Evolutionary conservation across 2,797 vertebrate genomes (phyloP).

Genomic region (Potorous gilbertii): DNA sequence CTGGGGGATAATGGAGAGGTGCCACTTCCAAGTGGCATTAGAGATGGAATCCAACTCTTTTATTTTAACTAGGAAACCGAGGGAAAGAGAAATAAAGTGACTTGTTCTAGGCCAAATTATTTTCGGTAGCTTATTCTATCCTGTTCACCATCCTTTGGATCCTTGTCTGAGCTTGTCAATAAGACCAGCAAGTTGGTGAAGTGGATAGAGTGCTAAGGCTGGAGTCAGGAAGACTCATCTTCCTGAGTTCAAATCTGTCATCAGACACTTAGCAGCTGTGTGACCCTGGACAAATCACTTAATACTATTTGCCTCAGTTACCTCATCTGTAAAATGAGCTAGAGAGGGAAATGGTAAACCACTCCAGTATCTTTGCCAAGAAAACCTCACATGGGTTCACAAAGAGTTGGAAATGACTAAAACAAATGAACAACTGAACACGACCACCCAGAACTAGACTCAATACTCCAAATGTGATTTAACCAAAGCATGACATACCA

Average conservation of each 20-base stretch:
- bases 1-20: not conserved
- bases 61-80: not conserved
- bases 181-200: not conserved
- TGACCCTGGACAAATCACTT: not conserved
- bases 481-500: not conserved
- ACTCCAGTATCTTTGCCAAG: not conserved
- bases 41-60: not conserved
- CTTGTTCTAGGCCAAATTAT: constrained; percentile 17
- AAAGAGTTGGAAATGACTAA: not conserved
- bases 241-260: not conserved
- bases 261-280: not conserved
- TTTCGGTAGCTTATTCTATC: not conserved
- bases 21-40: no score
- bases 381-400: not conserved
- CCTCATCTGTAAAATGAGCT: not conserved
- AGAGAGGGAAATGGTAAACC: not conserved
- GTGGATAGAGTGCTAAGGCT: not conserved
- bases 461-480: not conserved
- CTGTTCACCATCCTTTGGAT: not conserved
- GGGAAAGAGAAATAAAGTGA: not conserved
- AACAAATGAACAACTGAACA: not conserved
- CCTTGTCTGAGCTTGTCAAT: not conserved
- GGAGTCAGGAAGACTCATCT: not conserved
- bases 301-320: not conserved
- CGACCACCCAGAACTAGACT: not conserved